These are phyloP conservation scores for Diorhabda carinulata DNA, from an alignment of 1,140 invertebrate genomes.

Conservation along the genomic window DNA sequence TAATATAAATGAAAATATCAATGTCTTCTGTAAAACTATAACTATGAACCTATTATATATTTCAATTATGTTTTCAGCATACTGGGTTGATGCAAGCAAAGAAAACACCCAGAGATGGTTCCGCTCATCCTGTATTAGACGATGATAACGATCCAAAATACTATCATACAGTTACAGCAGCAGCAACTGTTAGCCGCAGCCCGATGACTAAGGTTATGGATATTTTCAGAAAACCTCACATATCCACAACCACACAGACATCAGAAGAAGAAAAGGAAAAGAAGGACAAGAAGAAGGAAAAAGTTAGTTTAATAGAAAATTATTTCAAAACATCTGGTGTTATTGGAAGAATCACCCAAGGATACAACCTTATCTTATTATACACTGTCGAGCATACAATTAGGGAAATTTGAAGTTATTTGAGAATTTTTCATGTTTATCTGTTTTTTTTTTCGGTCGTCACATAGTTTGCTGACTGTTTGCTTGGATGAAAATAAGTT, in stretches of 20 bases:
- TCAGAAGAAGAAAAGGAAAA: constrained; percentile 23
- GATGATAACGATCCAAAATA: constrained; percentile 61
- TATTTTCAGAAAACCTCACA: constrained; percentile 65
- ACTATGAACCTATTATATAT: neutral
- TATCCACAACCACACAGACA: neutral
- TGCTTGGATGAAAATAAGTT: neutral
- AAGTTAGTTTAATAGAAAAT: constrained; percentile 16
- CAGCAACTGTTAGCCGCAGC: constrained; percentile 54
- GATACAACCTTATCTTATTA: too few species aligned
- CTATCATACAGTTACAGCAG: constrained; percentile 61
- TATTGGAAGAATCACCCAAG: neutral
- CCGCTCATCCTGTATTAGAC: constrained; percentile 58
- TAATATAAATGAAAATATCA: neutral
- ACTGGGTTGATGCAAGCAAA: constrained; percentile 47
- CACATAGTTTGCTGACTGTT: neutral
- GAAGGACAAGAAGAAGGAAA: constrained; percentile 25
- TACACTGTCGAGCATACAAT: too few species aligned
- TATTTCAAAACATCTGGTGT: neutral
- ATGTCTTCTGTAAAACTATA: neutral
- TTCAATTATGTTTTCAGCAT: constrained; percentile 46
- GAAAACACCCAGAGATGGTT: constrained; percentile 57
- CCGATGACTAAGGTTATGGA: constrained; percentile 86
- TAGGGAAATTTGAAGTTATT: too few species aligned
- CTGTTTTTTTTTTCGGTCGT: neutral
- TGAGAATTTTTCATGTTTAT: too few species aligned